Base-by-base conservation (phyloP, 2,888 invertebrate species). In the Meteorus cinctellus region DNA sequence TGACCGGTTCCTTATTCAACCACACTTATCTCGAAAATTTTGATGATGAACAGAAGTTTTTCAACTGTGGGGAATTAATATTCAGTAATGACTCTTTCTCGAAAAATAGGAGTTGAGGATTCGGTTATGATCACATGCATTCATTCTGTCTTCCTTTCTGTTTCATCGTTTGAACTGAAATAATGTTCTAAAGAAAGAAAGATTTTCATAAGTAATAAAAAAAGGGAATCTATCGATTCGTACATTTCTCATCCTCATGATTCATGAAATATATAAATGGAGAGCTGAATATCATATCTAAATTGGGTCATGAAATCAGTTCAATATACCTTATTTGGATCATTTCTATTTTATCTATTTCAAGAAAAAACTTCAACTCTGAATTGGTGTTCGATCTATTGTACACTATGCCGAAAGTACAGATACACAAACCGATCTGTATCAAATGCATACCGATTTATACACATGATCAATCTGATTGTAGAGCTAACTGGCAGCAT, bases 391-490 rank as follows among this genome's bases (percentile, higher is more conserved):
- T 66, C 27, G n/a, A 27, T 66, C n/a, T 67, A 27, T 48, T 45
- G 10, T 67, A 24, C 2, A 67, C 14, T 0, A 48, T 4, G n/a
- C 2, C 3, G 16, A 67, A 67, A 48, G 27, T 24, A 24, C 8
- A 63, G 8, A 8, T 63, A n/a, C 19, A 62, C 31, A 31, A 62
- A 27, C 31, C 31, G 24, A 65, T 65, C 24, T 65, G 24, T 65
- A 19, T 41, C 19, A 36, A 8, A n/a, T 51, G 24, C n/a, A 65
- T 75, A 75, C 51, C 66, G 45, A 66, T 72, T 75, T 67, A 55
- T 75, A 65, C 41, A 31, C 41, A 66, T 71, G 69, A 71, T 71
- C 45, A 67, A 71, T 75, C 24, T 24, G 48, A 75, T 75, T 59
- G 31, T 72, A 65, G 65, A 29, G 51, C 19, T 65, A 51, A 24